phyloP scores from a whole-genome alignment of 2,113 vertebrate genomes.

The Cheirogaleus medius region DNA sequence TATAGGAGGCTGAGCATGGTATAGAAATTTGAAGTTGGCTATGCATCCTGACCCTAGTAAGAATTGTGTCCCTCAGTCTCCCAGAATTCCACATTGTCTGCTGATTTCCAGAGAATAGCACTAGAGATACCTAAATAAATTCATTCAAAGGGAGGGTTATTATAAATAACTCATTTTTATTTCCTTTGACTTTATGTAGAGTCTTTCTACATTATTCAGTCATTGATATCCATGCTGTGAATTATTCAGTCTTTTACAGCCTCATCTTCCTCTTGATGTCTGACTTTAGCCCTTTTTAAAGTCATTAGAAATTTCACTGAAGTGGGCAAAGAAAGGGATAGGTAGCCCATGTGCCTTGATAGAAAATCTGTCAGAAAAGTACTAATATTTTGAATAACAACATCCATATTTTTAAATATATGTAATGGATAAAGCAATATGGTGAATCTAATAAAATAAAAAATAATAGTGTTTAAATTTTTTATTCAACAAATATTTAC shows the following conservation, averaged over 20 bases:
- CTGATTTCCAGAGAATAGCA: neutral
- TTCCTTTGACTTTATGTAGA: neutral
- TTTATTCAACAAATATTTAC: neutral
- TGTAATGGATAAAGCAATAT: neutral
- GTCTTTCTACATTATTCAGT: neutral
- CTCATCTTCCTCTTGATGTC: neutral
- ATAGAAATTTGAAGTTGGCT: neutral
- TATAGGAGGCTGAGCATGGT: neutral
- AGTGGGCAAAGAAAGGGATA: neutral
- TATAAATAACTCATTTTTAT: neutral
- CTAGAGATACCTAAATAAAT: neutral
- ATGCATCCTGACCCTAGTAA: neutral
- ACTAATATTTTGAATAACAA: neutral
- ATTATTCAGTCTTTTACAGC: neutral
- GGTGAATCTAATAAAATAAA: neutral
- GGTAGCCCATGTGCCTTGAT: neutral
- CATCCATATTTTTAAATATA: neutral
- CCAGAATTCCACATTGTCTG: neutral
- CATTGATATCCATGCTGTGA: neutral
- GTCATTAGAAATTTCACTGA: constrained; percentile 33
- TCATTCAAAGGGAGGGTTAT: neutral
- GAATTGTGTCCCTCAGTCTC: neutral
- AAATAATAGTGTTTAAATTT: neutral
- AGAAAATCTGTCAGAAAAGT: neutral
- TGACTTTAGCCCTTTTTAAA: neutral